Evolutionary conservation across 2,888 invertebrate species (phyloP), one percentile per base, ranked within the genome.

Genomic region (Leptopilina syphax): DNA sequence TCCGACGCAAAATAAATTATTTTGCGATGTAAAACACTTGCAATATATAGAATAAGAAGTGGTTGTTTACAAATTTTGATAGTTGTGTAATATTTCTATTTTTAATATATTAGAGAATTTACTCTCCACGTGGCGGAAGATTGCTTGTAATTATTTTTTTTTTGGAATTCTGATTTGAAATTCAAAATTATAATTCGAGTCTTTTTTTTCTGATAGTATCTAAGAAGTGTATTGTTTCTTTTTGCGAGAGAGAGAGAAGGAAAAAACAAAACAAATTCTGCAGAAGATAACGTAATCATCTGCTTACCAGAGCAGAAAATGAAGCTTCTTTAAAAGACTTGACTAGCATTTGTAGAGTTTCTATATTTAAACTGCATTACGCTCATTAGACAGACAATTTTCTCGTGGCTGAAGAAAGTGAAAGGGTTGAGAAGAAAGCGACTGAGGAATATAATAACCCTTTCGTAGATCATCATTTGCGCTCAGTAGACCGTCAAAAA

Each of bases 381-480:
- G 50, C 68, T 68, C 50, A 68, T 68, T 24, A 12, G 47, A 47
- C 5, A 68, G 47, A 4, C 18, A 50, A 68, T 68, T 68, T 68
- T 24, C 50, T 68, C 50, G 47, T 47, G 24, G n/a, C 18, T n/a
- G n/a, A 68, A n/a, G 68, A 68, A 68, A 68, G 68, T 47, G 68
- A 68, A 68, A 68, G 68, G 44, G 68, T 68, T 68, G 44, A 6
- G 18, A 50, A 47, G 68, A 68, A 47, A 24, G 68, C 63, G 63
- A 24, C 24, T 63, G n/a, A 50, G 47, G 68, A 47, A 50, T 50
- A 18, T 9, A 50, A 50, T 50, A 18, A 24, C 12, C 68, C 44
- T 18, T 34, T 24, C n/a, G 1, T 7, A 63, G 63, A 63, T 63
- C 18, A 24, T 8, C 50, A 12, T 68, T 34, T n/a, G 68, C 47